Evolutionary conservation across 2,797 vertebrate species (phyloP), one percentile per base, ranked within the genome.

Genomic region (Silurus lanzhouensis): DNA sequence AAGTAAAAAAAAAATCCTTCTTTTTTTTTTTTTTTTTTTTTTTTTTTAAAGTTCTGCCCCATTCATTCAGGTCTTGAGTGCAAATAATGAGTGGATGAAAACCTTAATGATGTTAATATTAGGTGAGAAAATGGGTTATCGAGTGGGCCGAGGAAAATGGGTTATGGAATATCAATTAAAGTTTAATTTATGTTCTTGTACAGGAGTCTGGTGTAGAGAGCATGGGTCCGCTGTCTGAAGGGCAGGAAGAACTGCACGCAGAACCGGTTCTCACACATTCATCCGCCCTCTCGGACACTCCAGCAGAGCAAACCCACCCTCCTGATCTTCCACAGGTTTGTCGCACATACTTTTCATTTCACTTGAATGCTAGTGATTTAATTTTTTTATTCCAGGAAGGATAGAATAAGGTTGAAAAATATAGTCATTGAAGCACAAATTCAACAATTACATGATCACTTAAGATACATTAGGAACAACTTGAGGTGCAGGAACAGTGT

Each of bases 171-270:
- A n/a, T 31, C 57, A 58, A 58, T 58, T 0, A 8, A 70, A 38
- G 52, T 71, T 58, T 31, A 12, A 15, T 60, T 6, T 82, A 0
- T 84, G 57, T 81, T 48, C 2, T 52, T 83, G 0, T 57, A 44
- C 66, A 89, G 88, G 87, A 86, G 61, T 72, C 88, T 87, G 88
- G 83, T 78, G 88, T 87, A 25, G 87, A 90, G 83, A 89, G 66
- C 76, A 61, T 88, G 22, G 89, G 89, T 77, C 64, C 85, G 17
- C 72, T 71, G 60, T 76, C 60, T 79, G 85, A 74, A 27, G 68
- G 31, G 52, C 75, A 86, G 38, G 71, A 27, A 60, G 81, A 75
- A 71, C 48, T 10, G 25, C 85, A 80, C 10, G 38, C 22, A 38
- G 83, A 86, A 20, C n/a, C 61, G 20, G 38, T 19, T 58, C 31